These are phyloP conservation scores for Rhagium mordax DNA, from an alignment of 2,888 invertebrate species.

Conservation along the genomic window DNA sequence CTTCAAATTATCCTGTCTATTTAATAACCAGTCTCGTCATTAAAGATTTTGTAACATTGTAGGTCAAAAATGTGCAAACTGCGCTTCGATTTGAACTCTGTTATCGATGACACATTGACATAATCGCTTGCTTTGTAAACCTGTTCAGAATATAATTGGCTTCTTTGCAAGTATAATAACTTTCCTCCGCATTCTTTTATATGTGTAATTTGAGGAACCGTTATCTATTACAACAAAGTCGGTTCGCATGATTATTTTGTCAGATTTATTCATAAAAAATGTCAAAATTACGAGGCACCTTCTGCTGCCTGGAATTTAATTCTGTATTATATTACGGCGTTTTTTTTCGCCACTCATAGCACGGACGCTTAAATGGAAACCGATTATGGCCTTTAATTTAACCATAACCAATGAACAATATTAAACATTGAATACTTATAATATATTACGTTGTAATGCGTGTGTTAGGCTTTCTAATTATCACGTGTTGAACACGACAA, in stretches of 20 bases:
- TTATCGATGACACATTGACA: neutral
- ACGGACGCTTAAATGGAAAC: neutral
- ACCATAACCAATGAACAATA: neutral
- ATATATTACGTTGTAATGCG: neutral
- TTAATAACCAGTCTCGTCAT: neutral
- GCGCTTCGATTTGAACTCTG: neutral
- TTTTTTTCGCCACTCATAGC: neutral
- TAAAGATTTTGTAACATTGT: neutral
- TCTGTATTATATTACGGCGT: neutral
- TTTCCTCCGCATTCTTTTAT: constrained; percentile 9
- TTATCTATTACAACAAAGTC: constrained; percentile 8
- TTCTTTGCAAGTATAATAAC: constrained; percentile 20
- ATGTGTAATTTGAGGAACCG: neutral
- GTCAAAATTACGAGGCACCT: neutral
- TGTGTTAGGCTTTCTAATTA: neutral
- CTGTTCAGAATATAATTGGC: constrained; percentile 14
- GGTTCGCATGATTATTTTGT: neutral
- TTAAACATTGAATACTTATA: neutral
- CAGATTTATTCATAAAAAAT: constrained; percentile 1
- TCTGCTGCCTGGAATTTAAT: neutral
- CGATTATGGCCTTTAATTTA: neutral
- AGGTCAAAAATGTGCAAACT: neutral
- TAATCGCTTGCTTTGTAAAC: constrained; percentile 15
- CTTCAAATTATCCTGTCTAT: too few species aligned
- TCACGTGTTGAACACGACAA: neutral